Evolutionary conservation across 2,113 vertebrate genomes (phyloP).

Genomic region (Chionomys nivalis): DNA sequence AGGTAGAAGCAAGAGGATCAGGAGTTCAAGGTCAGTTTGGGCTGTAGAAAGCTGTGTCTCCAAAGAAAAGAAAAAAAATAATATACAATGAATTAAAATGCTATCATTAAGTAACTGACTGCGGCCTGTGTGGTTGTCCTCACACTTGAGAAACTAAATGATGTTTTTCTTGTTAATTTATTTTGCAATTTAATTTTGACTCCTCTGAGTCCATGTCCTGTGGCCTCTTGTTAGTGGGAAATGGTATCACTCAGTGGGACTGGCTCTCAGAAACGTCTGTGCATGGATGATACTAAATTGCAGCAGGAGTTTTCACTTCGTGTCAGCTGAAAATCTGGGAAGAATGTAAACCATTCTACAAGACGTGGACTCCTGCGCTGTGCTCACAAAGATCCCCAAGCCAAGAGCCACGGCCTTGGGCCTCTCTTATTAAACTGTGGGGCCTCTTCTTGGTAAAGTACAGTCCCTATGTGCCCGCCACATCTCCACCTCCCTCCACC

Average conservation of each 20-base stretch:
- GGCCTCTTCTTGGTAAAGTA: neutral
- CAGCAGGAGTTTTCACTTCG: neutral
- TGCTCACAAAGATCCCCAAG: neutral
- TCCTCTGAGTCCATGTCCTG: neutral
- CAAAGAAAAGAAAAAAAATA: neutral
- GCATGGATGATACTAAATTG: neutral
- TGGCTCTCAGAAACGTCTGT: neutral
- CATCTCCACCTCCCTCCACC: neutral
- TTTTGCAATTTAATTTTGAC: slow-evolving; percentile 13
- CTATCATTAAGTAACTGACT: neutral
- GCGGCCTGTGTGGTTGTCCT: neutral
- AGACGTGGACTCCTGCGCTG: neutral
- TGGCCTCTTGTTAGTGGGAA: neutral
- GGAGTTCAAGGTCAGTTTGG: neutral
- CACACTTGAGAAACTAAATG: neutral
- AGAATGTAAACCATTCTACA: neutral
- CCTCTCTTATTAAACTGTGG: neutral
- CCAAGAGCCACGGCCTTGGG: neutral
- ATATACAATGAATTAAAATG: neutral
- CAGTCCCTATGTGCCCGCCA: neutral
- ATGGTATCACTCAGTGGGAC: neutral
- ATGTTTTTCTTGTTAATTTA: slow-evolving; percentile 14
- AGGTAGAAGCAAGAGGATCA: neutral
- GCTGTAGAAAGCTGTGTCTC: neutral
- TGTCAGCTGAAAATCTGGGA: neutral